Evolutionary conservation across 37 sponge, comb jelly and placozoan genomes (phyloP), one percentile per base, ranked within the genome.

Genomic region (Theonella swinhoei): DNA sequence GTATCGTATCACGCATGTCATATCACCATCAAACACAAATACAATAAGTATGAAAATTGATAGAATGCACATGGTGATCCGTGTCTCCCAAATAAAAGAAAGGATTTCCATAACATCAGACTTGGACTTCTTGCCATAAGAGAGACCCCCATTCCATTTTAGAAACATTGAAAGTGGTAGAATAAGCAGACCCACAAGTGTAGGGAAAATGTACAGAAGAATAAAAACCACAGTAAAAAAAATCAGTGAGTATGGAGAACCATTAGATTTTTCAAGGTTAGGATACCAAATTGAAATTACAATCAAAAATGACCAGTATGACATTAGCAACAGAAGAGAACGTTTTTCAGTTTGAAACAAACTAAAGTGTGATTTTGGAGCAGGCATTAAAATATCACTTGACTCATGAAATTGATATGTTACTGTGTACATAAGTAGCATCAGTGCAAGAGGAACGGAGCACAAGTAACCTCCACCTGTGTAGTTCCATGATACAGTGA

Each of bases 241-340:
- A 39, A 83, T 63, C 66, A 83, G 64, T 64, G 83, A 83, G 28
- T 58, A 39, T 9, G 84, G 84, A 42, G 84, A 75, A 65, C 84
- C 84, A 75, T 84, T 84, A 23, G 84, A 84, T 3, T 30, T 40
- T 66, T 84, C 84, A 28, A 20, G 25, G 28, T 72, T 22, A 37
- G 83, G 83, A 36, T 37, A 74, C 22, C 9, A 62, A 14, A 38
- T 11, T 22, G 14, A 3, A 11, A 83, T 17, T 2, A 36, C 9
- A 7, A 37, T 72, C 29, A 74, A 74, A 0, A 74, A 8, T 25
- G 24, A 5, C 32, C 22, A 64, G 42, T 83, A 83, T 24, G 65
- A 38, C 64, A 73, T 3, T 25, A 83, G 30, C 0, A 83, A 38
- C 23, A 37, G 11, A 14, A 74, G 20, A 3, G 63, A 17, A 4